Evolutionary conservation across 2,797 vertebrate species (phyloP), one percentile per base, ranked within the genome.

Genomic region (Danio albolineatus): DNA sequence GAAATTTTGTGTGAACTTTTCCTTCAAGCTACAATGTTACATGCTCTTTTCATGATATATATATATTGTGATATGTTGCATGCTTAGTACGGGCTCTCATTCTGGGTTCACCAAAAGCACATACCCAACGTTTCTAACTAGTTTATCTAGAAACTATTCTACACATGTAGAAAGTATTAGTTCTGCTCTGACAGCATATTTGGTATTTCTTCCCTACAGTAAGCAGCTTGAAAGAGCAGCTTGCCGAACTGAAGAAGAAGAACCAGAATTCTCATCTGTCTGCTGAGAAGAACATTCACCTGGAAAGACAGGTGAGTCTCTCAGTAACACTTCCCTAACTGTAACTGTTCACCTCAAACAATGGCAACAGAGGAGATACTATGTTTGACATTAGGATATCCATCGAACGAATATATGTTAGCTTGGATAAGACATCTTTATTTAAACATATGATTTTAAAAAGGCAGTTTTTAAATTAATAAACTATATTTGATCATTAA

Each of bases 211-310:
- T 48, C 60, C n/a, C 76, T 84, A 17, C 71, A 99, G 98, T 99
- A 86, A 96, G 95, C 87, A 96, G 92, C 89, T 90, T 99, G 90
- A 96, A 94, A 88, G 98, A 99, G 88, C 97, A 99, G 88, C 93
- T 99, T 46, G 96, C 97, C 82, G 98, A 99, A 89, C 90, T 97
- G 82, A 97, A 95, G 89, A 97, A 93, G 92, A 97, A 91, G 89
- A 98, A 95, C 91, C 96, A 96, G 82, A 96, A 91, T 77, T 97
- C 96, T 70, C 97, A 98, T 76, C 95, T 98, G 85, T 98, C 96
- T 70, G 96, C 92, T 66, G 97, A 98, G 91, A 97, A 96, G 90
- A 96, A 96, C 87, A 92, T 93, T 82, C 95, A 97, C 43, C 94
- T 99, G 10, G 96, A 98, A 91, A 96, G 93, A 95, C 96, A 99